Evolutionary conservation across 2,797 vertebrate species (phyloP).

Genomic region (Pangasius larnaudii): DNA sequence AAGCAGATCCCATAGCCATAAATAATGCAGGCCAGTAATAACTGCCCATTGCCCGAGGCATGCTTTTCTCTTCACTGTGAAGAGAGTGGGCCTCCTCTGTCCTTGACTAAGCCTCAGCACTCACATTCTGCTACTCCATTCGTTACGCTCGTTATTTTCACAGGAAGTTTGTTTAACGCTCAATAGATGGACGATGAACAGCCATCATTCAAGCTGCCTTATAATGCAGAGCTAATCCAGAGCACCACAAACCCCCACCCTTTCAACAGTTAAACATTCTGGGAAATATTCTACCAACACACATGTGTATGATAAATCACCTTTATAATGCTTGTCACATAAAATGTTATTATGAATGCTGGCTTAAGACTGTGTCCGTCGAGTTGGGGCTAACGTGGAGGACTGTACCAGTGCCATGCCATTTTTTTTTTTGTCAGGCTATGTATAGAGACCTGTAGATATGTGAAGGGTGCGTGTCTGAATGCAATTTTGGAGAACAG

Average conservation of each 20-base stretch:
- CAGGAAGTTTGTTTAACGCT: constrained; percentile 73
- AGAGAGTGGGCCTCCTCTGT: constrained; percentile 45
- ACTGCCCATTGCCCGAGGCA: constrained; percentile 57
- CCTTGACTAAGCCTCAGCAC: constrained; percentile 57
- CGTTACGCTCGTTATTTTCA: constrained; percentile 68
- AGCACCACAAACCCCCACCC: constrained; percentile 27
- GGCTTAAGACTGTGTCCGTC: constrained; percentile 69
- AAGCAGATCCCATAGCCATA: constrained; percentile 53
- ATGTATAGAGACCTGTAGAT: constrained; percentile 68
- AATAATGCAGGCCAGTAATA: constrained; percentile 65
- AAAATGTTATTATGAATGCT: constrained; percentile 76
- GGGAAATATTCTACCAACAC: constrained; percentile 71
- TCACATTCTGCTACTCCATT: constrained; percentile 65
- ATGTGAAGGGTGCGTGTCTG: constrained; percentile 75
- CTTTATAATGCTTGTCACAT: constrained; percentile 82
- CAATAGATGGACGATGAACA: constrained; percentile 57
- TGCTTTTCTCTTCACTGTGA: constrained; percentile 42
- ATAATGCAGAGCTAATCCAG: constrained; percentile 69
- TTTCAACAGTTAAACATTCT: constrained; percentile 66
- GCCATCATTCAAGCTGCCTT: constrained; percentile 63
- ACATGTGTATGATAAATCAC: constrained; percentile 78
- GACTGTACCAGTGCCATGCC: constrained; percentile 29
- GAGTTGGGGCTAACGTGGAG: constrained; percentile 64
- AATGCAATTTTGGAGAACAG: constrained; percentile 73
- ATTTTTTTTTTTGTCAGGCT: constrained; percentile 65